phyloP scores from a whole-genome alignment of 2,113 vertebrate genomes.

The Acrocephalus arundinaceus region DNA sequence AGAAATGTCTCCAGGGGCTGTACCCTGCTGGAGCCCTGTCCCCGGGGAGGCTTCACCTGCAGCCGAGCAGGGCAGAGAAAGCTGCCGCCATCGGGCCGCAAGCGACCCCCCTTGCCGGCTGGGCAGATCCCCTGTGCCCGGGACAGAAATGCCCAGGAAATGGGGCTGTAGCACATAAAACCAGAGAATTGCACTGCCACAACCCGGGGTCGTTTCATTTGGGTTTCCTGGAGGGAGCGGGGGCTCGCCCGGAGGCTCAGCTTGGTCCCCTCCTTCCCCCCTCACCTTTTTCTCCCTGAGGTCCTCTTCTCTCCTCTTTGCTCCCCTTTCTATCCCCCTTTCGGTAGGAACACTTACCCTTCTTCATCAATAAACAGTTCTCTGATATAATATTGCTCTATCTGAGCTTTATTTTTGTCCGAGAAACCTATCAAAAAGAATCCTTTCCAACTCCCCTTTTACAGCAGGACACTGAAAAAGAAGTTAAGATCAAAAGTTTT shows the following conservation, averaged over 20 bases:
- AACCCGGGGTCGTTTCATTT: too few species aligned
- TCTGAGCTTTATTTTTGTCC: rapidly evolving
- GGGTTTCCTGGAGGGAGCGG: too few species aligned
- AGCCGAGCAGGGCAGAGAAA: not conserved
- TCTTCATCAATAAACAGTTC: not conserved
- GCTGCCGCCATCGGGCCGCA: rapidly evolving
- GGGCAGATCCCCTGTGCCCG: not conserved
- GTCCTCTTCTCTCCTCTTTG: not conserved
- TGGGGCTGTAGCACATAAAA: too few species aligned
- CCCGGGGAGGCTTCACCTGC: not conserved
- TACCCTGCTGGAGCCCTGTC: not conserved
- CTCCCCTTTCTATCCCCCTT: too few species aligned
- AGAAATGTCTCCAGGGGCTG: not conserved
- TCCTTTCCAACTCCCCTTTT: rapidly evolving
- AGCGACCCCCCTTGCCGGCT: too few species aligned
- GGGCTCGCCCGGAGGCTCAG: not conserved
- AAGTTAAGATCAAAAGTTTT: not conserved
- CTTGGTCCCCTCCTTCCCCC: not conserved
- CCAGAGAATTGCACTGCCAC: too few species aligned
- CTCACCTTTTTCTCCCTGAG: not conserved
- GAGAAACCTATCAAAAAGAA: not conserved
- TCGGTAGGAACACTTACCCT: not conserved
- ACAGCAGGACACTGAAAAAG: not conserved
- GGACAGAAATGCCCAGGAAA: not conserved
- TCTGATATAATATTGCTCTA: rapidly evolving